Percentiles rank a stretch among this genome's conserved stretches.
phyloP scores from a whole-genome alignment of 30 jellyfish, hydroid and myxozoan genomes.

The Turritopsis dohrnii region DNA sequence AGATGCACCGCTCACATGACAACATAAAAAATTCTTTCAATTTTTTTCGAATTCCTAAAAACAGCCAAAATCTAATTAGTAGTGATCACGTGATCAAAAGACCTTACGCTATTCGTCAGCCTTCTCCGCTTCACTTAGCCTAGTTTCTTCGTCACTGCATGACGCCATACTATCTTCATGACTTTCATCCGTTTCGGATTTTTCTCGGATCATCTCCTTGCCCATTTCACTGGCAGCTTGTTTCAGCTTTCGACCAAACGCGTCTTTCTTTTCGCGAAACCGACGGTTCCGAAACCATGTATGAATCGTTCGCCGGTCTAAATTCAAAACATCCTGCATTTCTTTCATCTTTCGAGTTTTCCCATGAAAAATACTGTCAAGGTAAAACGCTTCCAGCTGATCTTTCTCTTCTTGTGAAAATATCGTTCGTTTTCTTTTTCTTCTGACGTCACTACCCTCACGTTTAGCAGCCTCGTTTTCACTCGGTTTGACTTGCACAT shows the following conservation, averaged over 20 bases:
- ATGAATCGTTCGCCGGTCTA: neutral
- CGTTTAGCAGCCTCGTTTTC: neutral
- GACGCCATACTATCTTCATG: neutral
- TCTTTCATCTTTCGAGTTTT: neutral
- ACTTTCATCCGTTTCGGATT: neutral
- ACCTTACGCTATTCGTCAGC: neutral
- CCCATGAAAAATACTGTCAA: constrained; percentile 5
- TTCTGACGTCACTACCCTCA: neutral
- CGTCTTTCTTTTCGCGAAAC: neutral
- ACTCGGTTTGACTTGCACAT: neutral
- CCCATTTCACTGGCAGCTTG: constrained; percentile 2
- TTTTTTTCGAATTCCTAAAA: no score
- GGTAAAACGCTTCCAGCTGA: neutral
- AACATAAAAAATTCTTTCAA: no score
- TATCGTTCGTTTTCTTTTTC: neutral
- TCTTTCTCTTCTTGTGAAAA: neutral
- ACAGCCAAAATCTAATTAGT: no score
- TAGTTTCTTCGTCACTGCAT: neutral
- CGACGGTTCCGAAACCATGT: constrained; percentile 16
- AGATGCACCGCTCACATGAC: no score
- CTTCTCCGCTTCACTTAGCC: neutral
- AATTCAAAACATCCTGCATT: neutral
- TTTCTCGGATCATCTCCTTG: neutral
- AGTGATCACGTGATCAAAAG: neutral
- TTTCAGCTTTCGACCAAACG: neutral